Evolutionary conservation across 1,140 invertebrate genomes (phyloP), one percentile per base, ranked within the genome.

Genomic region (Bombus ignitus): DNA sequence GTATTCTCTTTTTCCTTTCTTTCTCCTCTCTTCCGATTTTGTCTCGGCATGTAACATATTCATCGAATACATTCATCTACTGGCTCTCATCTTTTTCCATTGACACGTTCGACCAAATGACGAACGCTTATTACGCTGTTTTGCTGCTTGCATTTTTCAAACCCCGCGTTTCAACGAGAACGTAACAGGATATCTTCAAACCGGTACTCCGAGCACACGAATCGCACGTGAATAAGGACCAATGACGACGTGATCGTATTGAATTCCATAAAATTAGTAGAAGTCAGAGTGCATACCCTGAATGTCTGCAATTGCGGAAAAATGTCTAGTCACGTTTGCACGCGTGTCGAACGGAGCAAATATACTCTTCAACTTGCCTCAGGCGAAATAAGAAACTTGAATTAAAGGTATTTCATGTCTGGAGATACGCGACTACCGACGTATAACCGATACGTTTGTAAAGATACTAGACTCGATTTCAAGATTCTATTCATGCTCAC

Each of bases 321-420:
- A 88, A 86, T 84, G 70, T 77, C 89, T 85, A 85, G 89, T 89
- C 89, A 89, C 89, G 89, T 85, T 89, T 90, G 73, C 75, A 71
- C 79, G 59, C 62, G 42, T 71, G 57, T 68, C 75, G 70, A 82
- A 77, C 66, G 78, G 72, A 85, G 62, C 78, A 18, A 9, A 25
- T 37, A 39, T 22, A 68, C 12, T 22, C 10, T 10, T 44, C 42
- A 6, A 9, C 32, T 42, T 10, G 25, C 35, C 37, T 37, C 22
- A 0, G 18, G 3, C 10, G 25, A 32, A 76, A 76, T 75, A 53
- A 75, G 42, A 57, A 53, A 3, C 28, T 66, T 13, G 81, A 75
- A 83, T 75, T 66, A 75, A 75, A 83, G 57, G 42, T 18, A 35
- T 66, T 66, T 59, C 39, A 35, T 32, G 72, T 76, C 25, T 32